Conservation (phyloP, 2,113 vertebrate species). For the Nettapus auritus region DNA sequence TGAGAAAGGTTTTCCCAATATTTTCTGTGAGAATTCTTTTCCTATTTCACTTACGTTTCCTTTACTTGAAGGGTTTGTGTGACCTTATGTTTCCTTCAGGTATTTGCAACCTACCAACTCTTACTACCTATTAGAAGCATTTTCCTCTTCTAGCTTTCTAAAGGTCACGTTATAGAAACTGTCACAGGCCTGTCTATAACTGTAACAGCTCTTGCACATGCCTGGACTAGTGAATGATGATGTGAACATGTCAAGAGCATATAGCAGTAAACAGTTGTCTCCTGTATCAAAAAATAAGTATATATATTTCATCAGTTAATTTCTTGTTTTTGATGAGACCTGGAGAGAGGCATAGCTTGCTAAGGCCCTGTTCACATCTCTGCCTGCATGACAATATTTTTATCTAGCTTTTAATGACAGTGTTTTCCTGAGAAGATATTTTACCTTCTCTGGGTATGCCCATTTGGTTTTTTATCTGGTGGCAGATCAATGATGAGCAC, state of each 20-base stretch:
- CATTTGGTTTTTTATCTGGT: conserved; percentile 88
- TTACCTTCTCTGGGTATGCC: conserved; percentile 92
- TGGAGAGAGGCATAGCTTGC: neutral
- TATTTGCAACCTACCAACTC: neutral
- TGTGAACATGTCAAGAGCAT: neutral
- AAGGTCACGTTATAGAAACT: neutral
- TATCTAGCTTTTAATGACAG: neutral
- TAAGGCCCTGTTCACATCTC: neutral
- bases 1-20: neutral
- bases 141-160: neutral
- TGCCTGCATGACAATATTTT: neutral
- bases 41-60: neutral
- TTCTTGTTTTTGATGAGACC: neutral
- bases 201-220: neutral
- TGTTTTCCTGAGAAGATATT: neutral
- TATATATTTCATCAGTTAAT: neutral
- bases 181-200: neutral
- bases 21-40: neutral
- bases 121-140: neutral
- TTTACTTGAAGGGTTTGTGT: neutral
- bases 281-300: neutral
- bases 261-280: neutral
- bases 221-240: neutral
- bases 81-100: neutral
- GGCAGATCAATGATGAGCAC: conserved; percentile 96